These are phyloP conservation scores for Eudorcas thomsonii DNA, from an alignment of 2,113 vertebrate genomes.

Conservation along the genomic window DNA sequence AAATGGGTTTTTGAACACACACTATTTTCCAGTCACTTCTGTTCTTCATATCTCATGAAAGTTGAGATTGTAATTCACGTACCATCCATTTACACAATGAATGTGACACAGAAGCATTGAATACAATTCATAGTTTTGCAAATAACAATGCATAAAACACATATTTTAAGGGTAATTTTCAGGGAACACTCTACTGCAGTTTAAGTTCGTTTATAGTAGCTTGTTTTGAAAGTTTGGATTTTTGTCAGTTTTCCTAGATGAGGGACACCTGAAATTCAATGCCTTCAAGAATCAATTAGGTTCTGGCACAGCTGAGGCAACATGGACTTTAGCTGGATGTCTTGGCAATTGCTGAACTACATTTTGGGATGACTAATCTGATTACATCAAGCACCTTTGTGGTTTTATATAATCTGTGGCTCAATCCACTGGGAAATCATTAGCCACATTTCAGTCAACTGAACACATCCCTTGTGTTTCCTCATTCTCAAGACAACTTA, in stretches of 20 bases:
- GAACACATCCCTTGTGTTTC: not conserved
- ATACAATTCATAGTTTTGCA: not conserved
- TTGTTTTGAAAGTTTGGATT: not conserved
- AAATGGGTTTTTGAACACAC: not conserved
- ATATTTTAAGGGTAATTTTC: not conserved
- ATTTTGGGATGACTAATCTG: slow-evolving; percentile 21
- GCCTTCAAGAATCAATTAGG: not conserved
- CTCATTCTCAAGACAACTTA: slow-evolving; percentile 8
- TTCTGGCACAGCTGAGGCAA: not conserved
- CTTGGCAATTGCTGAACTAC: not conserved
- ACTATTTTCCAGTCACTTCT: not conserved
- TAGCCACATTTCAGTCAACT: slow-evolving; percentile 15
- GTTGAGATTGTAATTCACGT: not conserved
- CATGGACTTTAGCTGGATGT: not conserved
- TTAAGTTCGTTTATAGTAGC: not conserved
- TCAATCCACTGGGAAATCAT: not conserved
- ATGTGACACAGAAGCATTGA: not conserved
- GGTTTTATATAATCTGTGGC: not conserved
- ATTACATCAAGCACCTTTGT: not conserved
- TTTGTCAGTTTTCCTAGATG: slow-evolving; percentile 15
- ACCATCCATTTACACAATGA: not conserved
- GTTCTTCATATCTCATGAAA: not conserved
- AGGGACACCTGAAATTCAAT: slow-evolving; percentile 10
- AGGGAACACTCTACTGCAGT: not conserved
- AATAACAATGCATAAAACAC: not conserved